Evolutionary conservation across 2,888 invertebrate species (phyloP), one percentile per base, ranked within the genome.

Genomic region (Athrips mouffetella): DNA sequence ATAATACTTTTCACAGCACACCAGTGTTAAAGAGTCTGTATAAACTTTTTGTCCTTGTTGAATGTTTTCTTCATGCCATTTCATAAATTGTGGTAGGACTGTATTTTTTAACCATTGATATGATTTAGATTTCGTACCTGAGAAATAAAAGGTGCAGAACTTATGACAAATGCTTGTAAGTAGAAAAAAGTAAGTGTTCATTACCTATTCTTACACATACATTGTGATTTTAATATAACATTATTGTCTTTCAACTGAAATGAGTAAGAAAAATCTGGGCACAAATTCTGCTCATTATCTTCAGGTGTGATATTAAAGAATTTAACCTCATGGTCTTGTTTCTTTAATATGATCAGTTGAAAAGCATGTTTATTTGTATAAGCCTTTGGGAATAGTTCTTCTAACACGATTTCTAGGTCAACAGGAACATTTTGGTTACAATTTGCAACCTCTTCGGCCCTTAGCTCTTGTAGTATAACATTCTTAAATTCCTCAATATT

Each of bases 1-100:
- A 63, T 91, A 92, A 73, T 97, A 98, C 50, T 90, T 84, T 53
- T 94, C 93, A 8, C 91, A 73, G 8, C 91, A 81, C 2, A 97
- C 83, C 30, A 95, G 83, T 49, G 88, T 82, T 35, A 97, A 78
- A 0, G 96, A 96, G 54, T 85, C 79, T 48, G 58, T 77, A 45
- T 76, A 77, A 25, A 76, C 52, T n/a, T 52, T 60, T 16, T 58
- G 45, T 29, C 52, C 57, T 57, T 62, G 46, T 56, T 31, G 61
- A 56, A 71, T 48, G 51, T 73, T 59, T 66, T 88, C 81, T 67
- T 89, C 62, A 62, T 90, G 83, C 93, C 94, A 93, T 66, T 91
- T 92, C 1, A 90, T 56, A 51, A 94, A 70, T 68, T 92, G 92
- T 10, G 89, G 85, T 55, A 92, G 80, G 29, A 93, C 76, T 56